Percentiles rank a stretch among this genome's conserved stretches.
phyloP scores from a whole-genome alignment of 1,140 invertebrate genomes.

The Theocolax elegans region DNA sequence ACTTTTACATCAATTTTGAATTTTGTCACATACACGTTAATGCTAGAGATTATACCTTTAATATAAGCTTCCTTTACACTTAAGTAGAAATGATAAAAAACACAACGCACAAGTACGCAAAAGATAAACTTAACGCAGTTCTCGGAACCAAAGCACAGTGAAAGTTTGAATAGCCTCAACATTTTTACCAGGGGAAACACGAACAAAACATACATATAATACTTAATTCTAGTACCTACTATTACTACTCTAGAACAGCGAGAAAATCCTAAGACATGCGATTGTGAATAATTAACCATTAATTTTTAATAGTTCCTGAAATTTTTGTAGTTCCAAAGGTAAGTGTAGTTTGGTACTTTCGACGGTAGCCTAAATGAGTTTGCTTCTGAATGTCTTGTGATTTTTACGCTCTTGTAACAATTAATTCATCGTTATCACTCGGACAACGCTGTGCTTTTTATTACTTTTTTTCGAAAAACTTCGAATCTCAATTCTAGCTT shows the following conservation, averaged over 20 bases:
- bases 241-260: slow-evolving; percentile 64
- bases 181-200: slow-evolving; percentile 68
- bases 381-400: slow-evolving; percentile 61
- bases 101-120: slow-evolving; percentile 49
- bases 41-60: slow-evolving; percentile 58
- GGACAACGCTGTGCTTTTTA: slow-evolving; percentile 12
- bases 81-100: slow-evolving; percentile 52
- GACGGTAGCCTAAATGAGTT: slow-evolving; percentile 37
- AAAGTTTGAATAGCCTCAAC: slow-evolving; percentile 66
- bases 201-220: slow-evolving; percentile 67
- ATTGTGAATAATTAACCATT: slow-evolving; percentile 37
- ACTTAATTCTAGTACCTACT: slow-evolving; percentile 62
- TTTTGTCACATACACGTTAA: slow-evolving; percentile 65
- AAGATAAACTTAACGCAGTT: slow-evolving; percentile 57
- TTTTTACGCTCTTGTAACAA: slow-evolving; percentile 66
- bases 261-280: slow-evolving; percentile 66
- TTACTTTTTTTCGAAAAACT: slow-evolving; percentile 41
- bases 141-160: slow-evolving; percentile 55
- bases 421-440: slow-evolving; percentile 47
- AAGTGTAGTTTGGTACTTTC: slow-evolving; percentile 32
- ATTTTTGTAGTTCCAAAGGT: slow-evolving; percentile 37
- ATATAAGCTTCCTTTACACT: slow-evolving; percentile 55
- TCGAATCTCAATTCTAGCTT: slow-evolving; percentile 53
- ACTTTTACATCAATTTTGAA: slow-evolving; percentile 66
- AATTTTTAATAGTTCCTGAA: slow-evolving; percentile 27